Base-by-base conservation (phyloP, 2,888 invertebrate species). In the Cheilosia impressa region DNA sequence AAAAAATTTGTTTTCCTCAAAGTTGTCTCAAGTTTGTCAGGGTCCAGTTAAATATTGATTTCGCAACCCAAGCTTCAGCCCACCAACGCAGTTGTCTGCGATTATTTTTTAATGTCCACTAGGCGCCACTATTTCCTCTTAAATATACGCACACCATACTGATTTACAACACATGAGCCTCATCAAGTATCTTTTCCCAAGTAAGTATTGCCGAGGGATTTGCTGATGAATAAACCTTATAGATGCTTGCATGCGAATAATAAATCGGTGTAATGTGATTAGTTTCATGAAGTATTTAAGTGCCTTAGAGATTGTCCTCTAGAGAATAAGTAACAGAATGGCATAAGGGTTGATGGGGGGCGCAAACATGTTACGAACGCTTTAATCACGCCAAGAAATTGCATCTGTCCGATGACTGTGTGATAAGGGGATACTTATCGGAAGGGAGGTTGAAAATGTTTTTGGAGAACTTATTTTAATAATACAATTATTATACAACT, bases 181-280 rank as follows among this genome's bases (percentile, higher is more conserved):
- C 13, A 13, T 38, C 4, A 27, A 45, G 43, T 45, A 22, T 65
- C 3, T 45, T 7, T 47, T 1, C 15, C 4, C 1, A 9, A 13
- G 10, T 38, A 38, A 38, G 38, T 38, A 38, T 38, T 13, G 38
- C 38, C 38, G 13, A 13, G 38, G 38, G 38, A 4, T 4, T 38
- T 13, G 3, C 34, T 10, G 10, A 34, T 10, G 34, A 34, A 34
- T 34, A 34, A 34, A 24, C n/a, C n/a, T 41, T 17, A 34, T 19
- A 45, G 41, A 62, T 34, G 45, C 27, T 31, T 22, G 58, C 34
- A 43, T 47, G 41, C 73, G 43, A 19, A 63, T 63, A 38, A 73
- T 73, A 73, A 73, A 73, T 73, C 55, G 73, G 5, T 55, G 27
- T 63, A 65, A 73, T 73, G 43, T 73, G 43, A 73, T 63, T 63